Conservation (phyloP, 1,140 invertebrate species). For the Euura saliciscinereae region DNA sequence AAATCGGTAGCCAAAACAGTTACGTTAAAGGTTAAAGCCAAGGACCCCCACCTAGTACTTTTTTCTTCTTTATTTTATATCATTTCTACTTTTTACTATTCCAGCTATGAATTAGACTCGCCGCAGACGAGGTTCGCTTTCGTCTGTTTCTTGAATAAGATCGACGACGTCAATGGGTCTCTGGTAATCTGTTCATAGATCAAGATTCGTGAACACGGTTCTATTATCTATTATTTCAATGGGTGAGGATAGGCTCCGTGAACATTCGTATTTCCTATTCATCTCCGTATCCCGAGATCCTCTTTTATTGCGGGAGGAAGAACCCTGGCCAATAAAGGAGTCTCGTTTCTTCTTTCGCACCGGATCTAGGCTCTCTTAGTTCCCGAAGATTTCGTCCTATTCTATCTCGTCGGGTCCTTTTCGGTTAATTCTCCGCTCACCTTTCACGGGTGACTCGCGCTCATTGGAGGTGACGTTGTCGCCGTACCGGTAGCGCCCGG, state of each 20-base stretch:
- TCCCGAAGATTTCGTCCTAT: background rate
- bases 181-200: background rate
- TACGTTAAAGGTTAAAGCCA: slow-evolving; percentile 4
- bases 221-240: background rate
- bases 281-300: too few species aligned
- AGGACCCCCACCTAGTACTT: background rate
- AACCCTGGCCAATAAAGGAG: background rate
- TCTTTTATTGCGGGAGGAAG: too few species aligned
- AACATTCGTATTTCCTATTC: too few species aligned
- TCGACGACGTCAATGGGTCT: background rate
- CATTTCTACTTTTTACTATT: too few species aligned
- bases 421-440: background rate
- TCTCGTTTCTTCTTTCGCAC: background rate
- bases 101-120: too few species aligned
- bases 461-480: background rate
- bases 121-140: background rate
- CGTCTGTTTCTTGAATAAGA: background rate
- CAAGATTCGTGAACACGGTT: slow-evolving; percentile 3
- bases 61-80: too few species aligned
- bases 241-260: too few species aligned
- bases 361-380: background rate
- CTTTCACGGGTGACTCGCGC: background rate
- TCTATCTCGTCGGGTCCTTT: background rate
- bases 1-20: too few species aligned
- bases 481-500: background rate